Conservation (phyloP, 2,797 vertebrate genomes). For the Tauraco hartlaubi region DNA sequence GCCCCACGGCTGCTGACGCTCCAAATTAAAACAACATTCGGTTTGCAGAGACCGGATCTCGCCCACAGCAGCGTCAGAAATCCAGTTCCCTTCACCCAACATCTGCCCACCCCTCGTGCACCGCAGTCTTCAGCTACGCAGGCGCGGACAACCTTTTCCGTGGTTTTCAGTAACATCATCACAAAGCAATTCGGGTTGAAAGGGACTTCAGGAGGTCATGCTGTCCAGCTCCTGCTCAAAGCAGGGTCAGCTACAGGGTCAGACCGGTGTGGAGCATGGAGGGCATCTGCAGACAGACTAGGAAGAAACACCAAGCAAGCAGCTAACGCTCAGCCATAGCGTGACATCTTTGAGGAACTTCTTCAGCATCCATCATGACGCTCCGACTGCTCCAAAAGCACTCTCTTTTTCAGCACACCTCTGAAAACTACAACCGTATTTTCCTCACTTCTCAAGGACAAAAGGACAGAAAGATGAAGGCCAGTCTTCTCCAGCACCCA, state of each 20-base stretch:
- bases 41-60: not conserved
- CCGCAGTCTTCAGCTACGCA: not conserved
- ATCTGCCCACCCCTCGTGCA: not conserved
- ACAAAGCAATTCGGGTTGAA: not conserved
- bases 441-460: not conserved
- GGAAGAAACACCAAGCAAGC: not conserved
- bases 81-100: accelerated
- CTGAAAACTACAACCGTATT: not conserved
- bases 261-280: not conserved
- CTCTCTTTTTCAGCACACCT: not conserved
- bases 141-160: not conserved
- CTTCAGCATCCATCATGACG: not conserved
- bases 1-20: accelerated
- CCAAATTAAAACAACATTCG: not conserved
- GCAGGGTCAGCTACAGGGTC: not conserved
- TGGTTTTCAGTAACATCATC: not conserved
- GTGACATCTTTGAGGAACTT: not conserved
- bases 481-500: not conserved
- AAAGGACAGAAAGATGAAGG: not conserved
- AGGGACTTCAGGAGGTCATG: not conserved
- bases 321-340: not conserved
- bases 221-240: not conserved
- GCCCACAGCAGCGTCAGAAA: not conserved
- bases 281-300: not conserved
- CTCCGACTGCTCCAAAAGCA: not conserved